Conservation (phyloP, 1,140 invertebrate species). For the Drosophila willistoni region DNA sequence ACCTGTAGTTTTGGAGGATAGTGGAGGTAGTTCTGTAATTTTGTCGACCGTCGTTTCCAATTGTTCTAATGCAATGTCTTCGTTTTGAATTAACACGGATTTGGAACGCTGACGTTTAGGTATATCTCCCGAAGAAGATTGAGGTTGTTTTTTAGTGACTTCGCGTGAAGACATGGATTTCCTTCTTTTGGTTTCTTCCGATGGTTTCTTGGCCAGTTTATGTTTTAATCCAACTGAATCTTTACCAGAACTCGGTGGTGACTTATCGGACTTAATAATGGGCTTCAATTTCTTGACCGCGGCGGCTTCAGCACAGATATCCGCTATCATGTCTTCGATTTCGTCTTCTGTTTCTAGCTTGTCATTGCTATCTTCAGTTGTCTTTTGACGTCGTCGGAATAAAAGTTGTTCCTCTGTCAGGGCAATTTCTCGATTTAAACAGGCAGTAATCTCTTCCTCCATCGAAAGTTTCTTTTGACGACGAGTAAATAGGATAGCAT, state of each 20-base stretch:
- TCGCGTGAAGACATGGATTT: not conserved
- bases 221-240: not conserved
- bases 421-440: not conserved
- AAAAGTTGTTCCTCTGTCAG: not conserved
- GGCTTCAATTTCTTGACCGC: not conserved
- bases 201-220: not conserved
- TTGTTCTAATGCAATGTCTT: not conserved
- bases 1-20: not conserved
- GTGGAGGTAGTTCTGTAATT: not conserved
- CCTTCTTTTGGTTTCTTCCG: not conserved
- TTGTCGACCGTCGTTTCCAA: no score
- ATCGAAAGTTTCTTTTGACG: not conserved
- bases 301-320: not conserved
- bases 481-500: not conserved
- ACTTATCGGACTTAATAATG: not conserved
- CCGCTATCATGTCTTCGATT: not conserved
- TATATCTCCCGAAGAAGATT: not conserved
- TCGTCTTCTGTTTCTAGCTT: not conserved
- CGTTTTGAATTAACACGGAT: not conserved
- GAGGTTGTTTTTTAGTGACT: not conserved
- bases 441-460: slow-evolving; percentile 3
- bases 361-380: not conserved
- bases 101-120: not conserved
- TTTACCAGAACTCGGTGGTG: not conserved
- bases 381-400: not conserved